Evolutionary conservation across 2,888 invertebrate species (phyloP), one percentile per base, ranked within the genome.

Genomic region (Stratiomys singularior): DNA sequence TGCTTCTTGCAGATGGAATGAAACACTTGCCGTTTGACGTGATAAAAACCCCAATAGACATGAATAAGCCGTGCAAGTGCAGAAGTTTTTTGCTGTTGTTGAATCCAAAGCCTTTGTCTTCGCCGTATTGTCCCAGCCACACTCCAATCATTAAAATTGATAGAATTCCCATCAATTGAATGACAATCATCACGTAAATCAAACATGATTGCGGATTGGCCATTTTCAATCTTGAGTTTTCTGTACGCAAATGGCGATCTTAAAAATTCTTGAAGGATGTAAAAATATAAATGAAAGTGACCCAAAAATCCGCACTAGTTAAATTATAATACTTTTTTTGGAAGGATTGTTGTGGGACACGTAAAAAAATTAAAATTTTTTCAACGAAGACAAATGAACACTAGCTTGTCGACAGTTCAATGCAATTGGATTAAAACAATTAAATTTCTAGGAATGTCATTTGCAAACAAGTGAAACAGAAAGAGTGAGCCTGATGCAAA

Each of bases 401-500:
- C 71, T 71, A 71, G 27, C 27, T 47, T 47, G 23, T 47, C 71
- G 71, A 11, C 71, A 67, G 44, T 23, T 44, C 67, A 71, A 47
- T 47, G 71, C 71, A 71, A 71, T 71, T n/a, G 71, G 71, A 71
- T 71, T 71, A 47, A 71, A 71, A 71, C 28, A n/a, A 30, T n/a
- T 64, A 15, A 30, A 11, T 11, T 15, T 9, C 28, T 3, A 25
- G 7, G 7, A 21, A 64, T 64, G 64, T 64, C 64, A 64, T 15
- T 4, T 23, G 4, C 23, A 60, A 60, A 60, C 52, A 52, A 52
- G 52, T 52, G 52, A 52, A 52, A 44, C 13, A 13, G 44, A 13
- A 9, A 44, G 44, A 44, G 44, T n/a, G n/a, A n/a, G n/a, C n/a
- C n/a, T n/a, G n/a, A n/a, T n/a, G n/a, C n/a, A n/a, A n/a, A n/a